Evolutionary conservation across 1,140 invertebrate genomes (phyloP).

Genomic region (Eubasilissa regina): DNA sequence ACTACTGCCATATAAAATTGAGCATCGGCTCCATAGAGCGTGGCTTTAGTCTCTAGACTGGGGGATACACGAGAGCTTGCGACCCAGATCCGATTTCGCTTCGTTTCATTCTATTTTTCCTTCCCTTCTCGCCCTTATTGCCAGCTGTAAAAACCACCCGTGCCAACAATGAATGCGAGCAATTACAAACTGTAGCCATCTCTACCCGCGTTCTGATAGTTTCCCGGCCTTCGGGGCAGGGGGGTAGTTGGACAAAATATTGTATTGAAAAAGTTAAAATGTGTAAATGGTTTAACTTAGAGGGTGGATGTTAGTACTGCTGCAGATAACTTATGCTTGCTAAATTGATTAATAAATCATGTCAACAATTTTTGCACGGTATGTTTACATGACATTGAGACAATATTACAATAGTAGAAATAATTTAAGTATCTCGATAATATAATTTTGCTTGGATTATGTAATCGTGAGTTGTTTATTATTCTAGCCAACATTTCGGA

Average conservation of each 20-base stretch:
- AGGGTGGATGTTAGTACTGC: too few species aligned
- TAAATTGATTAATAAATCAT: too few species aligned
- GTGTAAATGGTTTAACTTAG: too few species aligned
- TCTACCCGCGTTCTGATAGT: neutral
- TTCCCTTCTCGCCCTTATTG: slow-evolving; percentile 41
- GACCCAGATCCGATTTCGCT: slow-evolving; percentile 34
- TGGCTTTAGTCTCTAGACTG: neutral
- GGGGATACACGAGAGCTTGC: slow-evolving; percentile 15
- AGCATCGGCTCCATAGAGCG: neutral
- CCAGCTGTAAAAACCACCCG: slow-evolving; percentile 52
- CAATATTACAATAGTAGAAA: too few species aligned
- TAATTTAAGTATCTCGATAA: too few species aligned
- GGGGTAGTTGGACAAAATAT: neutral
- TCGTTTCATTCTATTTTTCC: slow-evolving; percentile 41
- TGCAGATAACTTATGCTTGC: too few species aligned
- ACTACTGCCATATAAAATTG: slow-evolving; percentile 17
- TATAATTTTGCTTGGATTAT: too few species aligned
- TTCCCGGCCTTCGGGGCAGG: neutral
- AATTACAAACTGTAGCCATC: slow-evolving; percentile 47
- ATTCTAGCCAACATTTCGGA: too few species aligned
- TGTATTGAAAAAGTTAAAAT: too few species aligned
- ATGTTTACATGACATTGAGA: too few species aligned
- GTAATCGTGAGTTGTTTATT: too few species aligned
- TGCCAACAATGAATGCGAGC: slow-evolving; percentile 50
- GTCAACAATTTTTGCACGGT: too few species aligned